Evolutionary conservation across 2,888 invertebrate species (phyloP).

Genomic region (Scaeva pyrastri): DNA sequence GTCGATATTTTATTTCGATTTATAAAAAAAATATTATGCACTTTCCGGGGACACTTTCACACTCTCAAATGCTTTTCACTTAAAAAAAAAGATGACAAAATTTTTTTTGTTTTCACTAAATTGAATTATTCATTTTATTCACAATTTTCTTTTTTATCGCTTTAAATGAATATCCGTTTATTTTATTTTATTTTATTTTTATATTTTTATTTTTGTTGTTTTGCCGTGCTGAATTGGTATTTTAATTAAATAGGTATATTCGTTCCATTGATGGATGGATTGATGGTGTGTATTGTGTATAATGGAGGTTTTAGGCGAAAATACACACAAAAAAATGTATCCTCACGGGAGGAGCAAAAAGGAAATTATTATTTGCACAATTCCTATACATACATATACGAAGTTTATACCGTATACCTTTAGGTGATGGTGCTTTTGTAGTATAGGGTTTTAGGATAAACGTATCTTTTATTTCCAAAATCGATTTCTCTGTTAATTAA

Average conservation of each 20-base stretch:
- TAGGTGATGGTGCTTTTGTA: no score
- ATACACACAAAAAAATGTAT: conserved; percentile 36
- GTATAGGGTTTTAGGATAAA: conserved; percentile 21
- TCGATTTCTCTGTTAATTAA: conserved; percentile 73
- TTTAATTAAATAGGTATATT: conserved; percentile 53
- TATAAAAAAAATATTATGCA: conserved; percentile 26
- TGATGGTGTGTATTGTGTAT: conserved; percentile 13
- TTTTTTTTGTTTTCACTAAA: conserved; percentile 39
- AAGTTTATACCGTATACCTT: background rate
- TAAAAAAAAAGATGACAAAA: background rate
- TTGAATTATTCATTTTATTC: conserved; percentile 58
- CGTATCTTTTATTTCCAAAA: conserved; percentile 42
- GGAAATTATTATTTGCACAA: conserved; percentile 46
- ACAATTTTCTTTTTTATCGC: conserved; percentile 52
- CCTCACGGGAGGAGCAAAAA: conserved; percentile 42
- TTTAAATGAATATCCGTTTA: conserved; percentile 37
- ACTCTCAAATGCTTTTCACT: conserved; percentile 34
- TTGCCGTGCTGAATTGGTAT: conserved; percentile 11
- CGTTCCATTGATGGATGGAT: conserved; percentile 29
- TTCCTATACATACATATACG: conserved; percentile 5
- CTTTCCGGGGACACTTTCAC: conserved; percentile 45
- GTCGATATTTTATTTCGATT: conserved; percentile 48
- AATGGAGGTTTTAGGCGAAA: conserved; percentile 7
- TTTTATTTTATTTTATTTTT: conserved; percentile 1
- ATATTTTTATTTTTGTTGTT: background rate